A percentile compares a stretch with the other conserved stretches of the same genome.
phyloP scores from a whole-genome alignment of 1,140 invertebrate genomes.

The Apis cerana region DNA sequence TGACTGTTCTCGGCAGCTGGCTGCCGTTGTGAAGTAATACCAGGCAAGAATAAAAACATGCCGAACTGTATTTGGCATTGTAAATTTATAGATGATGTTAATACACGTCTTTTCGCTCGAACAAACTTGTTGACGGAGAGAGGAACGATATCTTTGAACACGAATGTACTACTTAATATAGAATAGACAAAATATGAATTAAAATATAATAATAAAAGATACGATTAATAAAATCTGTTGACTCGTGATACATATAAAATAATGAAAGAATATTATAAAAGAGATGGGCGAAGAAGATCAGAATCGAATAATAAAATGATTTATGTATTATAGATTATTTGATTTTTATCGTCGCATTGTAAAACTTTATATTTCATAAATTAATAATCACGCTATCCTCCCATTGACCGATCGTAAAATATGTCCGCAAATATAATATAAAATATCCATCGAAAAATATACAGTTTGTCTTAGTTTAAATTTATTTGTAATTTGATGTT shows the following conservation, averaged over 20 bases:
- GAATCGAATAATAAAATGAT: neutral
- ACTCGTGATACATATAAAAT: no score
- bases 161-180: neutral
- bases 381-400: neutral
- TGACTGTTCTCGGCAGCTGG: slow-evolving; percentile 35
- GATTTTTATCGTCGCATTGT: neutral
- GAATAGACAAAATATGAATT: neutral
- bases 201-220: accelerated
- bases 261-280: no score
- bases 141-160: neutral
- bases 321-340: neutral
- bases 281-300: no score
- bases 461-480: no score
- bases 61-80: neutral
- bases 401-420: neutral
- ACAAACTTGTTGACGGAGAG: neutral
- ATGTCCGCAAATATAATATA: neutral
- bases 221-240: no score
- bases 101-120: neutral
- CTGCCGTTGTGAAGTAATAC: neutral
- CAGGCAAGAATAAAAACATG: slow-evolving; percentile 7
- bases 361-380: neutral
- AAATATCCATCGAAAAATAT: neutral
- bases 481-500: no score
- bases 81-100: neutral